These are phyloP conservation scores for Mareca penelope DNA, from an alignment of 2,797 vertebrate genomes.

Conservation along the genomic window DNA sequence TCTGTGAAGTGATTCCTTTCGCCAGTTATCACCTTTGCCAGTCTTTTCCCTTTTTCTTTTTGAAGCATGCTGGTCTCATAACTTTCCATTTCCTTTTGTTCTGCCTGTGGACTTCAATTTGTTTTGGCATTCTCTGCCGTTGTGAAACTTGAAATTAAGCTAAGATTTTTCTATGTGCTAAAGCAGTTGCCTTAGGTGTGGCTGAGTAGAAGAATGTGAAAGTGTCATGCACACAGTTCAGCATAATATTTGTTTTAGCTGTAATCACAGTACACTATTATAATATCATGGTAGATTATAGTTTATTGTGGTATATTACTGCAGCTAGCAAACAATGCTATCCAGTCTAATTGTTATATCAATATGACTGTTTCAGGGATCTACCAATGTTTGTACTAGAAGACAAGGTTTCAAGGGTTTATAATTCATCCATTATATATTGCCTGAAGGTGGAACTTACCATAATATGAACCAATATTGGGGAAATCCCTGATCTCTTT, in stretches of 20 bases:
- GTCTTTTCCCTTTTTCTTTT: not conserved
- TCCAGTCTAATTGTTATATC: not conserved
- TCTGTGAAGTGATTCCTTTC: not conserved
- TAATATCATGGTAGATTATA: not conserved
- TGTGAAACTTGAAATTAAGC: conserved; percentile 23
- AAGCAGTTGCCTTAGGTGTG: conserved; percentile 12
- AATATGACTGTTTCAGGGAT: not conserved
- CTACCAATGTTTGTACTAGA: conserved; percentile 37
- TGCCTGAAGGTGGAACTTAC: conserved; percentile 38
- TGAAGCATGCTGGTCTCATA: not conserved
- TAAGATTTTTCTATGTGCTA: not conserved
- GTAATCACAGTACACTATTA: not conserved
- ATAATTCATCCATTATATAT: conserved; percentile 7
- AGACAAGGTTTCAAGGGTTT: conserved; percentile 43
- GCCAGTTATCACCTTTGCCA: no score
- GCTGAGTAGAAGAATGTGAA: not conserved
- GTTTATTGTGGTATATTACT: conserved; percentile 15
- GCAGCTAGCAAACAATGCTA: conserved; percentile 35
- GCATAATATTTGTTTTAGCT: conserved; percentile 44
- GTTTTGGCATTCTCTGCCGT: conserved; percentile 2
- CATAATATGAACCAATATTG: not conserved
- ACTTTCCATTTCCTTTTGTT: conserved; percentile 31
- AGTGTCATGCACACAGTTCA: not conserved
- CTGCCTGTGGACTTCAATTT: not conserved
- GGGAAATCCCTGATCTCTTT: conserved; percentile 48